Evolutionary conservation across 2,797 vertebrate species (phyloP).

Genomic region (Peromyscus nudipes): DNA sequence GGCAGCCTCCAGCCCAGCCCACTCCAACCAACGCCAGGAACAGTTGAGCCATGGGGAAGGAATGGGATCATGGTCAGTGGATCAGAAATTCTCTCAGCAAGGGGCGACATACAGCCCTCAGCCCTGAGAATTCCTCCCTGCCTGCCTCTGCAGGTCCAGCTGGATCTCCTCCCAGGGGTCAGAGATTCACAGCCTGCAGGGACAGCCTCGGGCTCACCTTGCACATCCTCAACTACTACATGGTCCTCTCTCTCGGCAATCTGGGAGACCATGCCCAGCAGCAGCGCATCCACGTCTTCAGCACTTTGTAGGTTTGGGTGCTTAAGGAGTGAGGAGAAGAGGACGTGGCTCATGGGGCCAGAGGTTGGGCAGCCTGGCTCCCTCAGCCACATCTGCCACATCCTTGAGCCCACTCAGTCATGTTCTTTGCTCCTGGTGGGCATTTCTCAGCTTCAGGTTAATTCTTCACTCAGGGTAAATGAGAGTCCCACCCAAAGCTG

Average conservation of each 20-base stretch:
- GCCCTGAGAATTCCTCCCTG: background rate
- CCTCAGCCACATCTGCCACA: background rate
- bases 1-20: background rate
- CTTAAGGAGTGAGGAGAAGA: slow-evolving; percentile 83
- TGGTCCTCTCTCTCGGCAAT: slow-evolving; percentile 95
- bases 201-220: slow-evolving; percentile 88
- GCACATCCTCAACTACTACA: slow-evolving; percentile 94
- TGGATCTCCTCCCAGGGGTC: background rate
- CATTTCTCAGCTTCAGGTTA: background rate
- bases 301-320: slow-evolving; percentile 85
- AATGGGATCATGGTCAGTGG: background rate
- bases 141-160: background rate
- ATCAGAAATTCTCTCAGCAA: background rate
- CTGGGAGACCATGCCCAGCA: slow-evolving; percentile 98
- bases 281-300: slow-evolving; percentile 91
- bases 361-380: background rate
- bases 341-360: background rate
- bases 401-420: background rate
- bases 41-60: background rate
- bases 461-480: background rate
- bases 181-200: background rate
- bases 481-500: background rate
- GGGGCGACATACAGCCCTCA: background rate
- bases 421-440: background rate
- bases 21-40: background rate